Conservation (phyloP, 2,113 vertebrate species). For the Heterotis niloticus region DNA sequence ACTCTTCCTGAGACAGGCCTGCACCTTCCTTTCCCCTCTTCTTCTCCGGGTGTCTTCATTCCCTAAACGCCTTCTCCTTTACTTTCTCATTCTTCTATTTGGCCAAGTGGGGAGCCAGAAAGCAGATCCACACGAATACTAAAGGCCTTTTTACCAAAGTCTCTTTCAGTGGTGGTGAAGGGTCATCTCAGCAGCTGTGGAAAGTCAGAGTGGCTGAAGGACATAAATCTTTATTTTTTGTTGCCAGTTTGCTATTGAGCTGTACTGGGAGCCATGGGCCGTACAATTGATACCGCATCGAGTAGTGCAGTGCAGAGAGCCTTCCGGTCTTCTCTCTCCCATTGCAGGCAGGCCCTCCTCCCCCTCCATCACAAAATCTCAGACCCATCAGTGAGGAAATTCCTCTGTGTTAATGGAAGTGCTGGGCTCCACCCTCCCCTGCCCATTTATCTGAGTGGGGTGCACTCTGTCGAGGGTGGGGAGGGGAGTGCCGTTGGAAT, state of each 20-base stretch:
- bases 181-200: slow-evolving; percentile 3
- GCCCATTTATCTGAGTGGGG: not conserved
- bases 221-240: not conserved
- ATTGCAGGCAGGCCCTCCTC: not conserved
- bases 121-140: too few species aligned
- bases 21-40: too few species aligned
- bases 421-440: not conserved
- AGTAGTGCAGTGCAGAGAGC: too few species aligned
- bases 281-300: too few species aligned
- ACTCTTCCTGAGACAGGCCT: too few species aligned
- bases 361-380: slow-evolving; percentile 3
- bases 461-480: not conserved
- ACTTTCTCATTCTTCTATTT: too few species aligned
- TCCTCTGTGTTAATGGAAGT: slow-evolving; percentile 9
- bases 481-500: not conserved
- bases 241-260: too few species aligned
- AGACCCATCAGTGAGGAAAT: not conserved
- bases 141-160: too few species aligned
- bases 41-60: too few species aligned
- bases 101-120: too few species aligned
- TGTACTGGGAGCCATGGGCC: too few species aligned
- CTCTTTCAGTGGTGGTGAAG: not conserved
- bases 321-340: not conserved
- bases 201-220: not conserved
- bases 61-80: too few species aligned